These are phyloP conservation scores for Nymphalis c-album DNA, from an alignment of 2,888 invertebrate genomes.

Conservation along the genomic window DNA sequence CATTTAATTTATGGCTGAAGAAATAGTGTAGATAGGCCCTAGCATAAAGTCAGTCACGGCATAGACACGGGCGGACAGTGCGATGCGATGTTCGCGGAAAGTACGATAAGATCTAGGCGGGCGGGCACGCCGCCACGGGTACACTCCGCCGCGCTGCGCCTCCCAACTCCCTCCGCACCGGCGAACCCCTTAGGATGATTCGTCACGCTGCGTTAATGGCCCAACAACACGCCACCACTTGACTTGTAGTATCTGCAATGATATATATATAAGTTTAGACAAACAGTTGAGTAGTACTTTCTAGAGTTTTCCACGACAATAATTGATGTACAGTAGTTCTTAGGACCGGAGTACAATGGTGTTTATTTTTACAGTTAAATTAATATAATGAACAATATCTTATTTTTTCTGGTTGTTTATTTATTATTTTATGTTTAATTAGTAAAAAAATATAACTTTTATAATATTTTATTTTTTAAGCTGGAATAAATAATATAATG, in stretches of 20 bases:
- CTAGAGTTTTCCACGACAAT: slow-evolving; percentile 3
- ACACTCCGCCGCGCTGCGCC: slow-evolving; percentile 45
- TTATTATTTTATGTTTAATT: too few species aligned
- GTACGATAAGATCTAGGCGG: slow-evolving; percentile 78
- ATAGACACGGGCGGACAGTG: slow-evolving; percentile 71
- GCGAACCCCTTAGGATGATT: slow-evolving; percentile 62
- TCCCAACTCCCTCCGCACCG: slow-evolving; percentile 42
- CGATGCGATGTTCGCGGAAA: slow-evolving; percentile 77
- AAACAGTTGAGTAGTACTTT: slow-evolving; percentile 8
- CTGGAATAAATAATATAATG: too few species aligned
- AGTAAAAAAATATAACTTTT: too few species aligned
- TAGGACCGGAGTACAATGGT: too few species aligned
- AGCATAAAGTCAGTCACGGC: slow-evolving; percentile 62
- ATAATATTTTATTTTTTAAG: too few species aligned
- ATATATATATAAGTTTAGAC: slow-evolving; percentile 42
- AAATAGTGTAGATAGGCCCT: slow-evolving; percentile 57
- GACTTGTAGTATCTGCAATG: slow-evolving; percentile 67
- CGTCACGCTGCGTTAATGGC: slow-evolving; percentile 81
- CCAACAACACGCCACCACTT: slow-evolving; percentile 73
- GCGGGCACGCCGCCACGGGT: slow-evolving; percentile 66
- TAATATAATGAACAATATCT: too few species aligned
- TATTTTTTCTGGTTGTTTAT: too few species aligned
- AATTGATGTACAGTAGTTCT: background rate
- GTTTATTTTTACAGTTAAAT: too few species aligned
- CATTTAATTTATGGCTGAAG: slow-evolving; percentile 62